A percentile compares a stretch with the other conserved stretches of the same genome.
phyloP scores from a whole-genome alignment of 2,113 vertebrate species.

The western clawed frog (Xenopus tropicalis) region DNA sequence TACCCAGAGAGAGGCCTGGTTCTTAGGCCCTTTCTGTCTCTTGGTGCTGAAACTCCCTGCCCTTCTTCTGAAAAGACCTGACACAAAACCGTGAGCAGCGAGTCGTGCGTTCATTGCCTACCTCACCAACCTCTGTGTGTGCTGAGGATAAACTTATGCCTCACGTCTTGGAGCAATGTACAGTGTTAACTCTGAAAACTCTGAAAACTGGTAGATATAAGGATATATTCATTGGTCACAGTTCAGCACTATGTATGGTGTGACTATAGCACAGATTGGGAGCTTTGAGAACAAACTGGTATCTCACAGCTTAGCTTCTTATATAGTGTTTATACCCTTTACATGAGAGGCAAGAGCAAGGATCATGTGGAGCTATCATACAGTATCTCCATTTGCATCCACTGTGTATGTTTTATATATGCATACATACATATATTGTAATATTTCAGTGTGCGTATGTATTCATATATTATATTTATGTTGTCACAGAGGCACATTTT shows the following conservation, averaged over 20 bases:
- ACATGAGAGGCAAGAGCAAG: background rate
- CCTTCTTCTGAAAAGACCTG: slow-evolving; percentile 25
- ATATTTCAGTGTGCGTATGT: background rate
- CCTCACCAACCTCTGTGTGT: slow-evolving; percentile 41
- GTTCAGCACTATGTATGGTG: background rate
- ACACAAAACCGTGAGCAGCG: slow-evolving; percentile 38
- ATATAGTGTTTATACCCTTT: slow-evolving; percentile 5
- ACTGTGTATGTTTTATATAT: slow-evolving; percentile 9
- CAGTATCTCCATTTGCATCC: background rate
- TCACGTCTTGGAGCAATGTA: slow-evolving; percentile 32
- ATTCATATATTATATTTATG: background rate
- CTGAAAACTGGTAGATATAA: slow-evolving; percentile 11
- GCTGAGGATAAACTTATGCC: slow-evolving; percentile 15
- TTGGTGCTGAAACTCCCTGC: slow-evolving; percentile 34
- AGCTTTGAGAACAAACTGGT: slow-evolving; percentile 7
- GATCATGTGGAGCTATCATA: background rate
- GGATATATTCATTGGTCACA: slow-evolving; percentile 13
- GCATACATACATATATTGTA: slow-evolving; percentile 1
- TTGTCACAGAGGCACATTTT: background rate
- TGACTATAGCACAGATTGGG: slow-evolving; percentile 25
- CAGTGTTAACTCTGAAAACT: slow-evolving; percentile 40
- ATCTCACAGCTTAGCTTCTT: slow-evolving; percentile 12
- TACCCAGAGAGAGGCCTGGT: slow-evolving; percentile 28
- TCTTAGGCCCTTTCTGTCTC: slow-evolving; percentile 33
- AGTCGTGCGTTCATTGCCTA: slow-evolving; percentile 42